Evolutionary conservation across 2,888 invertebrate genomes (phyloP), one percentile per base, ranked within the genome.

Genomic region (Drosophila subsilvestris): DNA sequence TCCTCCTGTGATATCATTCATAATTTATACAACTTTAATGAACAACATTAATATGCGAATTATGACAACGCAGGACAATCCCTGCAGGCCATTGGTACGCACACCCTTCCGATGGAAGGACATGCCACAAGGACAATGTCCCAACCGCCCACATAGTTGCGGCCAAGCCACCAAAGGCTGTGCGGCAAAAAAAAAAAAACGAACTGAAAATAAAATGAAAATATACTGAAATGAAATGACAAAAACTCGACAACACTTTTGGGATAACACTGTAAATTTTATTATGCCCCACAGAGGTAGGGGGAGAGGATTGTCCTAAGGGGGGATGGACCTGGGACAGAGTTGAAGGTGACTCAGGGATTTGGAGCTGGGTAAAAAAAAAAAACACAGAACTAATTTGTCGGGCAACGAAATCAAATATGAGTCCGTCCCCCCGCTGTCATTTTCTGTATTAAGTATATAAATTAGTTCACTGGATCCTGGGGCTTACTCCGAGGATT

Each of bases 11-110:
- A 54, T 68, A 74, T 75, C 84, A 86, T 86, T 76, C 75, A 83
- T 83, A 83, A 88, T 88, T 88, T 80, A 85, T 84, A 75, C 75
- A 79, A 85, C 79, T 83, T 88, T 88, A 88, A 85, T 88, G 87
- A 85, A 88, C 79, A 79, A 55, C 84, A 85, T 86, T 83, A 88
- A 88, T 88, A 88, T 80, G 75, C 82, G 70, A 76, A 84, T 76
- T 82, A 74, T 76, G 72, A 74, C 78, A 71, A 73, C 63, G 55
- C 62, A 53, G 37, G 72, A 37, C 37, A 37, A 37, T 37, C 37
- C 37, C 37, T 37, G 37, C 37, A 37, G 70, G 70, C 63, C 67
- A 29, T n/a, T 37, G 50, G 50, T 22, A 48, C 63, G 45, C 22
- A 53, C 27, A 18, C 47, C 20, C 47, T 12, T 18, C 18, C 22